A percentile compares a stretch with the other conserved stretches of the same genome.
phyloP scores from a whole-genome alignment of 2,113 vertebrate species.

The Ceratotherium simum region DNA sequence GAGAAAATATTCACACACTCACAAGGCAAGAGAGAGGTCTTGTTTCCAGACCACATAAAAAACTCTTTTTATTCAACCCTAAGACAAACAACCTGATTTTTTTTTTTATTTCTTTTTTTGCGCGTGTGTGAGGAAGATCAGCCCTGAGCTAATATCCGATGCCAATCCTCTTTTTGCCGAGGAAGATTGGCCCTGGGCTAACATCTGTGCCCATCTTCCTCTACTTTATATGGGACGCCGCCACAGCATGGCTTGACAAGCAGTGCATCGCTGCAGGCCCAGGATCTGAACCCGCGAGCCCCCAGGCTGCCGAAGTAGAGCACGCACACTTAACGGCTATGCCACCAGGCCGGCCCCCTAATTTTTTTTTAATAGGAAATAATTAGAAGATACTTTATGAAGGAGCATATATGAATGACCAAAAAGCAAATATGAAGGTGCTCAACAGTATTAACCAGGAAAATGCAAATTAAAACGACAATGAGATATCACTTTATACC shows the following conservation, averaged over 20 bases:
- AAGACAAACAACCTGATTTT: not conserved
- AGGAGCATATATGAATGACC: not conserved
- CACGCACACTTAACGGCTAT: no score
- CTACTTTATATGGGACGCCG: no score
- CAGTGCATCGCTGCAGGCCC: no score
- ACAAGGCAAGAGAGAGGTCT: not conserved
- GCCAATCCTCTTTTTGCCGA: no score
- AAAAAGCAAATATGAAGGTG: conserved; percentile 12
- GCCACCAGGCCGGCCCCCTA: no score
- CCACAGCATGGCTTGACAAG: no score
- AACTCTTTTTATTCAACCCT: not conserved
- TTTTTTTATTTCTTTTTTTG: not conserved
- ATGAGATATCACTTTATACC: not conserved
- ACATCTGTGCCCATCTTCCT: no score
- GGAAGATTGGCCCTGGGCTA: no score
- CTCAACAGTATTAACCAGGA: not conserved
- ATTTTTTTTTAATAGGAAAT: not conserved
- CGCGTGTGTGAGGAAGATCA: no score
- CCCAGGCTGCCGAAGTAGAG: no score
- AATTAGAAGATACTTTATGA: not conserved
- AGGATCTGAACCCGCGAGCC: no score
- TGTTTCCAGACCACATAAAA: not conserved
- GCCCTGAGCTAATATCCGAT: no score
- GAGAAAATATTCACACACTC: not conserved
- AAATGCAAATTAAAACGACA: conserved; percentile 22